A percentile compares a stretch with the other conserved stretches of the same genome.
phyloP scores from a whole-genome alignment of 2,113 vertebrate species.

The Halcyon malimbica region DNA sequence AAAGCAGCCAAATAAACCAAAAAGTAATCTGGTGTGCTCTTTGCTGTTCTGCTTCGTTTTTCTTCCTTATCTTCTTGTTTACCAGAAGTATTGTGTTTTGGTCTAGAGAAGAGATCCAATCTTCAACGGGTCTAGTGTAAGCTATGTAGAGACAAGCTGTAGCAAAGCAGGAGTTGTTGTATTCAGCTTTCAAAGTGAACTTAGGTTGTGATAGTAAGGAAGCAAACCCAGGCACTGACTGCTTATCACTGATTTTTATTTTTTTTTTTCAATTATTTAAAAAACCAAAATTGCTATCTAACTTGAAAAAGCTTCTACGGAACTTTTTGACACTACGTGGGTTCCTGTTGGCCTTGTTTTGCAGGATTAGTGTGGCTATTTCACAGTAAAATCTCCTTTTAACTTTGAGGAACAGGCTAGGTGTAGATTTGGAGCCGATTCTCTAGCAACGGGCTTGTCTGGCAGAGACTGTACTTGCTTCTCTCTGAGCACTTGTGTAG shows the following conservation, averaged over 20 bases:
- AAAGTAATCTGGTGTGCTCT: too few relatives aligned
- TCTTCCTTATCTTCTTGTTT: not conserved
- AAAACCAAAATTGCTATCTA: not conserved
- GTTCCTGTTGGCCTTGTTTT: rapidly evolving
- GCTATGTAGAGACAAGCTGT: rapidly evolving
- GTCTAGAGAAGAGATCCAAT: rapidly evolving
- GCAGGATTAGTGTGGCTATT: not conserved
- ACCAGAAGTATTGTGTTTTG: not conserved
- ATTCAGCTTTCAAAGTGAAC: not conserved
- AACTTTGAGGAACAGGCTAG: not conserved
- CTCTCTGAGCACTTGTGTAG: not conserved
- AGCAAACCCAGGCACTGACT: not conserved
- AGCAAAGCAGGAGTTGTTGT: not conserved
- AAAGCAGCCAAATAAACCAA: too few relatives aligned
- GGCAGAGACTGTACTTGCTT: not conserved
- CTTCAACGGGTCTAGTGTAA: not conserved
- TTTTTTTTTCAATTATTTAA: not conserved
- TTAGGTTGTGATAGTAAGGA: not conserved
- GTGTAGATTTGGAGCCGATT: not conserved
- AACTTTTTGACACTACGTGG: rapidly evolving
- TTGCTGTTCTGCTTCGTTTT: not conserved
- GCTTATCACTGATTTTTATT: not conserved
- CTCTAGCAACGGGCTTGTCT: not conserved
- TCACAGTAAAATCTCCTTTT: not conserved
- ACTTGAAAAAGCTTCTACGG: not conserved